Evolutionary conservation across 2,797 vertebrate genomes (phyloP).

Genomic region (Nothura maculosa): DNA sequence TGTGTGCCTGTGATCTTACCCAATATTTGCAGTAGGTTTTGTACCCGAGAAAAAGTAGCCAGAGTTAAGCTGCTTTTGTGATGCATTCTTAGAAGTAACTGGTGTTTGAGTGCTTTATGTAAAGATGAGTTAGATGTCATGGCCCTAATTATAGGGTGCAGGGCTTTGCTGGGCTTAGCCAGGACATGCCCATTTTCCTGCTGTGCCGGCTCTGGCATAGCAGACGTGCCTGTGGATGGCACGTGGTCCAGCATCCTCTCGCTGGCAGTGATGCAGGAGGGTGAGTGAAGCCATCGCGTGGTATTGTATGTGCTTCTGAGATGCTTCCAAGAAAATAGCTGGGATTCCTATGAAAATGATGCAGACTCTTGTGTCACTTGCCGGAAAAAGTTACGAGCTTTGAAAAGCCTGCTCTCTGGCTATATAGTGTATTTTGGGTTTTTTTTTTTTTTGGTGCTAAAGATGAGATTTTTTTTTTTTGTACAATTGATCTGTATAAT

Average conservation of each 20-base stretch:
- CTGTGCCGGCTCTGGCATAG: background rate
- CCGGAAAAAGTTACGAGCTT: background rate
- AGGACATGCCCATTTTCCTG: background rate
- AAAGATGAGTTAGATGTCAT: background rate
- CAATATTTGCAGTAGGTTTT: background rate
- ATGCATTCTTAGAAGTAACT: background rate
- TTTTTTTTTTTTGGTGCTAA: background rate
- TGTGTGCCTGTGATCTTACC: background rate
- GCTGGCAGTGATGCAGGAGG: background rate
- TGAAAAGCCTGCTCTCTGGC: background rate
- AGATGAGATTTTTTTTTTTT: background rate
- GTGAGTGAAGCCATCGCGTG: background rate
- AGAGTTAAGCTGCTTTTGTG: background rate
- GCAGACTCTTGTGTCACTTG: background rate
- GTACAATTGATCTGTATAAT: background rate
- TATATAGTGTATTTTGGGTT: background rate
- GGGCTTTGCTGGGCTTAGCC: background rate
- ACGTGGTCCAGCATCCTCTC: background rate
- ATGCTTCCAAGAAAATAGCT: background rate
- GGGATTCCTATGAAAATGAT: background rate
- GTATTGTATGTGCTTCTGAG: background rate
- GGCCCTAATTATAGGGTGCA: background rate
- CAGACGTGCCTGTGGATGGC: background rate
- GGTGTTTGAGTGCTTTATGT: background rate
- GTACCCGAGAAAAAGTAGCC: background rate